phyloP scores from a whole-genome alignment of 2,888 invertebrate species.

The Drosophila ustulata region DNA sequence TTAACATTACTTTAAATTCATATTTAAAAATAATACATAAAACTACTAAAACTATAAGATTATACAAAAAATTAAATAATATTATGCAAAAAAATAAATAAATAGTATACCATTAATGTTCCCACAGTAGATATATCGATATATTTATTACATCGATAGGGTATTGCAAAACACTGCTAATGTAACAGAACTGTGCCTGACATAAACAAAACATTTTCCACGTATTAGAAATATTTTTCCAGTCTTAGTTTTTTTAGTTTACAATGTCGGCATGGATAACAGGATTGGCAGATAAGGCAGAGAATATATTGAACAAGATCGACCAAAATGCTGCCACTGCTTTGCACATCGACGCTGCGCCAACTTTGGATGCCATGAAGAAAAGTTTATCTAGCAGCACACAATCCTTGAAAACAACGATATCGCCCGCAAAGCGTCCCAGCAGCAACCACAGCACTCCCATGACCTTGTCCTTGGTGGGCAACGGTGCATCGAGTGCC shows the following conservation, averaged over 20 bases:
- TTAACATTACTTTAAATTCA: no score
- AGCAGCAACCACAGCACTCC: slow-evolving; percentile 31
- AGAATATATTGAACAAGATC: slow-evolving; percentile 90
- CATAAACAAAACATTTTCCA: slow-evolving; percentile 55
- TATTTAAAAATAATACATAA: no score
- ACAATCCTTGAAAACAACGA: slow-evolving; percentile 69
- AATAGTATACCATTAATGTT: no score
- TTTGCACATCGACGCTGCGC: slow-evolving; percentile 81
- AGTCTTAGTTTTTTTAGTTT: slow-evolving; percentile 4
- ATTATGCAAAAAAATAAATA: background rate
- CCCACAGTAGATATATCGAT: slow-evolving; percentile 26
- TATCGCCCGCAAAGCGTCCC: slow-evolving; percentile 65
- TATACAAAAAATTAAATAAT: background rate
- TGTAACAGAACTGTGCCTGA: slow-evolving; percentile 19
- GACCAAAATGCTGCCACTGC: slow-evolving; percentile 91
- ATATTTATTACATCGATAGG: slow-evolving; percentile 7
- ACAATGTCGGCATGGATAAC: slow-evolving; percentile 90
- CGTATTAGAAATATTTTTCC: slow-evolving; percentile 39
- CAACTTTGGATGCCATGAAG: slow-evolving; percentile 50
- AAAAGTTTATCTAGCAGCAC: slow-evolving; percentile 71
- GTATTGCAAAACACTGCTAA: slow-evolving; percentile 13
- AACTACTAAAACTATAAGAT: no score
- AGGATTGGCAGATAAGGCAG: slow-evolving; percentile 91
- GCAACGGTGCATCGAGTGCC: slow-evolving; percentile 53
- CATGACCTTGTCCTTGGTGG: slow-evolving; percentile 42